Evolutionary conservation across 1,140 invertebrate genomes (phyloP).

Genomic region (Dryas iulia): DNA sequence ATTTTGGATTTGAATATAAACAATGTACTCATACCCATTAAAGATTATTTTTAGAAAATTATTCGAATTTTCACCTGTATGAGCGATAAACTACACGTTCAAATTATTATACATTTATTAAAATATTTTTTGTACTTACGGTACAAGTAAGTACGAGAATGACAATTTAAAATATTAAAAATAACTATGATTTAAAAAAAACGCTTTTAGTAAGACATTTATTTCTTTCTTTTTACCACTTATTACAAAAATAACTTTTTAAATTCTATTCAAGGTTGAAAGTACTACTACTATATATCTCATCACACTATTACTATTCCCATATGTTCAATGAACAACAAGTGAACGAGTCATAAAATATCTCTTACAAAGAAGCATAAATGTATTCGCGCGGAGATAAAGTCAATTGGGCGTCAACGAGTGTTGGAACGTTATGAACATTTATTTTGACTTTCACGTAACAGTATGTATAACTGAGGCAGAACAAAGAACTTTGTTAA

Average conservation of each 20-base stretch:
- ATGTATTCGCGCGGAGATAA: slow-evolving; percentile 65
- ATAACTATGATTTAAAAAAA: no score
- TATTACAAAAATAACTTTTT: no score
- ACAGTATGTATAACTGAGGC: background rate
- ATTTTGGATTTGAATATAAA: no score
- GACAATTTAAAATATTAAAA: no score
- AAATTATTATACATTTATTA: no score
- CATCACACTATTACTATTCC: background rate
- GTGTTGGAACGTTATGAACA: slow-evolving; percentile 25
- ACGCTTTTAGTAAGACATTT: no score
- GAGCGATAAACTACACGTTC: no score
- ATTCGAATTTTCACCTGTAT: no score
- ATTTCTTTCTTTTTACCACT: background rate
- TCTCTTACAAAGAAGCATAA: slow-evolving; percentile 59
- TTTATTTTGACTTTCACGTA: background rate
- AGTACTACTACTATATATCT: background rate
- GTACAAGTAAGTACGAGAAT: no score
- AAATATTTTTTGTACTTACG: no score
- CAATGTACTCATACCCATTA: no score
- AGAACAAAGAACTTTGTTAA: slow-evolving; percentile 1
- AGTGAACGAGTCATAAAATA: slow-evolving; percentile 36
- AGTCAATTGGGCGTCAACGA: slow-evolving; percentile 55
- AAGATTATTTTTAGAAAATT: no score
- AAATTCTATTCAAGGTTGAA: background rate
- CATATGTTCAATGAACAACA: slow-evolving; percentile 3